Base-by-base conservation (phyloP, 2,888 invertebrate species). In the Eueremaeus valkanovi region DNA sequence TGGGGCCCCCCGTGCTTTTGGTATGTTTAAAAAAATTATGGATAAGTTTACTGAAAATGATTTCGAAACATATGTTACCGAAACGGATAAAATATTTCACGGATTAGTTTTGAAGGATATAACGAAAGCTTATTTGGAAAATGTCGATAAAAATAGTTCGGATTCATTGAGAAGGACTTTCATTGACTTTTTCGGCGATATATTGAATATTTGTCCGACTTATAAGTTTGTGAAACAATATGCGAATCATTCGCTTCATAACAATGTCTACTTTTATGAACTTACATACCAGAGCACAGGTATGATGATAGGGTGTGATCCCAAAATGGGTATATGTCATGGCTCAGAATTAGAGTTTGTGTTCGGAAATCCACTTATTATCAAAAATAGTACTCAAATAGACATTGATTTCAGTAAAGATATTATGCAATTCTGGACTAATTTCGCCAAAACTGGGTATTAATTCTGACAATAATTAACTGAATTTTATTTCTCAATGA, bases 371-470 rank as follows among this genome's bases (percentile, higher is more conserved):
- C 31, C 51, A 1, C 16, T 68, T 2, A 9, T 51, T n/a, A n/a
- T 18, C 21, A 11, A 6, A 31, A 72, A 13, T 51, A 29, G 18
- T 9, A 1, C 13, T 13, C 21, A 16, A 24, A n/a, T 6, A 16
- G 31, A 21, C 16, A 8, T n/a, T 8, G 3, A 66, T 31, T 63
- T 72, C 11, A 72, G 72, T 18, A 27, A 58, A 40, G n/a, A 45
- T 21, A 29, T 55, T 21, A 75, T 75, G 9, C 5, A 31, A 2
- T 33, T 72, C 5, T 75, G 75, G 75, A 75, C 75, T n/a, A 24
- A 49, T 42, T 75, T 75, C 51, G 72, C 75, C 29, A 75, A 75
- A 61, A 55, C 51, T 40, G 75, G 75, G 33, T 49, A 49, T 51
- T 45, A 33, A 9, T 68, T 49, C n/a, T 3, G 2, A 2, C 24